Evolutionary conservation across 2,797 vertebrate species (phyloP).

Genomic region (Ictinia mississippiensis): DNA sequence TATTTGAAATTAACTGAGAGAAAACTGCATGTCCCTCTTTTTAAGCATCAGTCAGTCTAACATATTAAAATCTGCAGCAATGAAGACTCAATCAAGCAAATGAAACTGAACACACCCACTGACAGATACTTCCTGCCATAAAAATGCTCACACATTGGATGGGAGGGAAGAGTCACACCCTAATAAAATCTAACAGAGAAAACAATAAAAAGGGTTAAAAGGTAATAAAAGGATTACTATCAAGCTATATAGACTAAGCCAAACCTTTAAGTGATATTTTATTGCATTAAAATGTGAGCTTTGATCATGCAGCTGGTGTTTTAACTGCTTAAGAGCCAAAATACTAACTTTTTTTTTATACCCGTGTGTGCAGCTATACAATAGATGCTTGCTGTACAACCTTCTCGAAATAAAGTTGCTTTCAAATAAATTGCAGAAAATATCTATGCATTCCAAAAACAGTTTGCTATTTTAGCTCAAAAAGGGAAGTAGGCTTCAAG

Average conservation of each 20-base stretch:
- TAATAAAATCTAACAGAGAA: background rate
- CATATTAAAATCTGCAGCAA: background rate
- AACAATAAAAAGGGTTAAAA: conserved; percentile 30
- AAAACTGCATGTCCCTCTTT: background rate
- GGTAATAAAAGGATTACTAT: conserved; percentile 10
- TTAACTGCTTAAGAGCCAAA: background rate
- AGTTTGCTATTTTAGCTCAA: background rate
- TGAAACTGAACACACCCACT: background rate
- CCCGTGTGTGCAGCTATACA: background rate
- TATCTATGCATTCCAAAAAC: background rate
- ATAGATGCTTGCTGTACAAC: background rate
- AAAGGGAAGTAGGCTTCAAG: background rate
- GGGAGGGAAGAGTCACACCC: conserved; percentile 5
- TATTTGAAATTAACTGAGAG: background rate
- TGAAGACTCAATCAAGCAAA: background rate
- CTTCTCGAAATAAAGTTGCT: background rate
- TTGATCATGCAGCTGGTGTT: background rate
- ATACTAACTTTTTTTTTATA: background rate
- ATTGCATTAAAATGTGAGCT: background rate
- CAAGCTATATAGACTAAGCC: background rate
- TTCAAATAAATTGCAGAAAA: background rate
- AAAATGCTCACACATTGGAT: background rate
- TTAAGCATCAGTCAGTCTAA: background rate
- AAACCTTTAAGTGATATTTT: background rate
- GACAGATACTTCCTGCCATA: conserved; percentile 33